Evolutionary conservation across 2,797 vertebrate genomes (phyloP).

Genomic region (Manis pentadactyla): DNA sequence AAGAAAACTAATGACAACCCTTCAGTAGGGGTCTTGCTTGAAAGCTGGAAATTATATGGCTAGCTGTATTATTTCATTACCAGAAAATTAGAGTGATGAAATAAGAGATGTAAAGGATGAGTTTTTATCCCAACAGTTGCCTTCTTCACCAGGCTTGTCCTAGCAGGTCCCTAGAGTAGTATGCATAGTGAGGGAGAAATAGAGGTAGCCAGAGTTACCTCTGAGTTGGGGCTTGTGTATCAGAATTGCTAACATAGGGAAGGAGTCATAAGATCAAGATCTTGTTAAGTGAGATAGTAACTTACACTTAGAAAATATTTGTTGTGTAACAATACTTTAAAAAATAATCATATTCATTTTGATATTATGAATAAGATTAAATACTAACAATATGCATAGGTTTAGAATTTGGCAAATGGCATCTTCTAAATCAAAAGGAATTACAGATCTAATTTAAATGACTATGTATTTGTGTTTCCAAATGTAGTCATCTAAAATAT

Average conservation of each 20-base stretch:
- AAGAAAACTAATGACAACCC: not conserved
- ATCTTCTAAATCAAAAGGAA: slow-evolving; percentile 41
- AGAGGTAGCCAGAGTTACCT: not conserved
- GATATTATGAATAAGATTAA: not conserved
- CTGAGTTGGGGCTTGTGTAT: not conserved
- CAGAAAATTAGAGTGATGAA: not conserved
- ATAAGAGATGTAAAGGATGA: not conserved
- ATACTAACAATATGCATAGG: not conserved
- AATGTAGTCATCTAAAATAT: not conserved
- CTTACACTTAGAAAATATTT: not conserved
- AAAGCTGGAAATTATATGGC: not conserved
- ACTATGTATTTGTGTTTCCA: not conserved
- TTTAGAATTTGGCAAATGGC: not conserved
- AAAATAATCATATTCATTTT: not conserved
- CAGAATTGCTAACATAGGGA: not conserved
- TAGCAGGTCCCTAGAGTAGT: not conserved
- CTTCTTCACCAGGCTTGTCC: not conserved
- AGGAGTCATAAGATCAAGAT: not conserved
- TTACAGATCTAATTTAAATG: not conserved
- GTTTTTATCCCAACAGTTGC: not conserved
- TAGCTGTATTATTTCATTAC: not conserved
- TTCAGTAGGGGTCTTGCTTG: not conserved
- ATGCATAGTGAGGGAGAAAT: not conserved
- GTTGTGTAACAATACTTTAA: not conserved
- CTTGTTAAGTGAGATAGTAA: not conserved